phyloP scores from a whole-genome alignment of 2,797 vertebrate species.

The Momotus momota region DNA sequence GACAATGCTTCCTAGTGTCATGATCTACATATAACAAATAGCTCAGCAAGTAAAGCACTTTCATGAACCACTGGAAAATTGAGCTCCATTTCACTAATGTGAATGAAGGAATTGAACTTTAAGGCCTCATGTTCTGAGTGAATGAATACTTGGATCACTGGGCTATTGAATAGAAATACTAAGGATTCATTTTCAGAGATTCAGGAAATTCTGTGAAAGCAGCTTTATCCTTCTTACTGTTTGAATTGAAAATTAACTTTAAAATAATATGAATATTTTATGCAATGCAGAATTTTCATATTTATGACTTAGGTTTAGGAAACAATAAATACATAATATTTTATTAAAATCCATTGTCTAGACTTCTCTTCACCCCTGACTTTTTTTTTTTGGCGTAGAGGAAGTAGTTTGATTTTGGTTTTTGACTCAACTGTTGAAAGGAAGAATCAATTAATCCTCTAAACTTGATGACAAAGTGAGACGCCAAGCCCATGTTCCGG shows the following conservation, averaged over 20 bases:
- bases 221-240: not conserved
- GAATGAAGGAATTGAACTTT: not conserved
- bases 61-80: not conserved
- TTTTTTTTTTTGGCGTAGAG: not conserved
- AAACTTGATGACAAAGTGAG: not conserved
- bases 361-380: rapidly evolving
- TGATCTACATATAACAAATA: not conserved
- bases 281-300: rapidly evolving
- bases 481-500: not conserved
- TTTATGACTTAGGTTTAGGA: not conserved
- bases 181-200: not conserved
- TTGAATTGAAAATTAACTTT: not conserved
- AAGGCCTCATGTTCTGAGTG: not conserved
- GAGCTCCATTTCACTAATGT: not conserved
- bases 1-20: not conserved
- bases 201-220: not conserved
- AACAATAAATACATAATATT: not conserved
- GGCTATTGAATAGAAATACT: not conserved
- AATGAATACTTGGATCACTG: not conserved
- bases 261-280: not conserved
- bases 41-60: not conserved
- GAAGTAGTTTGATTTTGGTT: not conserved
- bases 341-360: not conserved
- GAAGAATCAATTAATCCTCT: not conserved
- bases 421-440: not conserved